These are phyloP conservation scores for Gobio occitaniae DNA, from an alignment of 2,797 vertebrate genomes.

Conservation along the genomic window DNA sequence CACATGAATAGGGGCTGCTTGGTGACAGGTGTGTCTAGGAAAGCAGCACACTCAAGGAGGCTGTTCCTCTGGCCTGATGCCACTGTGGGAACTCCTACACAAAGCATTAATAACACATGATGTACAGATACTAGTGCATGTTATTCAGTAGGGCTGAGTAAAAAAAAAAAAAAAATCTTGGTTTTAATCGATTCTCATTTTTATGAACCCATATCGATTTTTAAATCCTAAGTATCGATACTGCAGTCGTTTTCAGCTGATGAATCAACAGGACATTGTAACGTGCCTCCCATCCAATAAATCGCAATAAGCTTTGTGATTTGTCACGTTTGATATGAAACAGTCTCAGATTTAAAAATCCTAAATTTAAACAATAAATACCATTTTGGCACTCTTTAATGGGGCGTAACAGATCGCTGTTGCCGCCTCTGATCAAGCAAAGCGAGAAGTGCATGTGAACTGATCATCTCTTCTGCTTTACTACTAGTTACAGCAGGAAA, in stretches of 20 bases:
- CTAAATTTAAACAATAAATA: neutral
- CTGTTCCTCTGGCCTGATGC: too few species aligned
- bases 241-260: neutral
- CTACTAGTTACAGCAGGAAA: neutral
- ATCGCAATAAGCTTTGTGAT: neutral
- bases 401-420: too few species aligned
- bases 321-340: neutral
- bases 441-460: neutral
- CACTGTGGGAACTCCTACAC: too few species aligned
- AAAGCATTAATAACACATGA: too few species aligned
- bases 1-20: too few species aligned
- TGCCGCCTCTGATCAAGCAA: neutral
- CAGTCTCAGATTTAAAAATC: neutral
- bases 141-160: too few species aligned
- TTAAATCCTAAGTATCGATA: neutral
- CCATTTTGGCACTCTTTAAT: neutral
- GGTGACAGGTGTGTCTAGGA: too few species aligned
- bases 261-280: neutral
- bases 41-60: too few species aligned
- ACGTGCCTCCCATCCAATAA: neutral
- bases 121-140: too few species aligned
- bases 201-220: neutral
- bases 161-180: neutral
- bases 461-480: neutral
- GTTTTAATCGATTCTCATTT: neutral